Conservation (phyloP, 2,888 invertebrate genomes). For the Caenorhabditis becei region DNA sequence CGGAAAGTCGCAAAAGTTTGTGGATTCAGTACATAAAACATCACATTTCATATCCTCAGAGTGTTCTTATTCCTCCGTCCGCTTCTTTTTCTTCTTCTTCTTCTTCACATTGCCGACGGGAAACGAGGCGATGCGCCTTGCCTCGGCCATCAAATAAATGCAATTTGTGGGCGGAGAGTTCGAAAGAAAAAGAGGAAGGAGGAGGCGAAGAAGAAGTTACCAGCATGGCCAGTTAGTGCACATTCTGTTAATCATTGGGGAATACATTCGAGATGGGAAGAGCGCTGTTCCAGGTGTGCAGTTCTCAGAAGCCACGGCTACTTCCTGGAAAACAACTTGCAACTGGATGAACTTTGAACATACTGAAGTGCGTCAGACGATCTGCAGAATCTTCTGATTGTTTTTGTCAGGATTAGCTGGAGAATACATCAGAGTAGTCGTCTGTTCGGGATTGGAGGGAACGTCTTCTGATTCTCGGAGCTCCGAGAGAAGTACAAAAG, state of each 20-base stretch:
- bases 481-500: too few species aligned
- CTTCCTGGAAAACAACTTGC: too few species aligned
- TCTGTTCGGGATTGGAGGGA: neutral
- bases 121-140: slow-evolving; percentile 52
- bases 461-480: neutral
- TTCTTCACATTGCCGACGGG: slow-evolving; percentile 35
- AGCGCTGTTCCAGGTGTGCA: too few species aligned
- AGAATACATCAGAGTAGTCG: too few species aligned
- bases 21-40: slow-evolving; percentile 33
- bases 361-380: too few species aligned
- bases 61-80: slow-evolving; percentile 22
- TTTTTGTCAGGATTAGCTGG: too few species aligned
- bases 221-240: neutral
- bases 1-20: slow-evolving; percentile 5
- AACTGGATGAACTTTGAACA: too few species aligned
- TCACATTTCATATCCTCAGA: slow-evolving; percentile 36
- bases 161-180: slow-evolving; percentile 60
- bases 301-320: too few species aligned
- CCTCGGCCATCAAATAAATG: slow-evolving; percentile 53
- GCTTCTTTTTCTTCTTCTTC: slow-evolving; percentile 19
- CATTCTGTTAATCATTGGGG: neutral
- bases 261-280: too few species aligned
- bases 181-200: slow-evolving; percentile 28
- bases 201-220: slow-evolving; percentile 10
- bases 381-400: too few species aligned